phyloP scores from a whole-genome alignment of 35 echinoderm and acorn worm genomes.

The Acanthaster planci region DNA sequence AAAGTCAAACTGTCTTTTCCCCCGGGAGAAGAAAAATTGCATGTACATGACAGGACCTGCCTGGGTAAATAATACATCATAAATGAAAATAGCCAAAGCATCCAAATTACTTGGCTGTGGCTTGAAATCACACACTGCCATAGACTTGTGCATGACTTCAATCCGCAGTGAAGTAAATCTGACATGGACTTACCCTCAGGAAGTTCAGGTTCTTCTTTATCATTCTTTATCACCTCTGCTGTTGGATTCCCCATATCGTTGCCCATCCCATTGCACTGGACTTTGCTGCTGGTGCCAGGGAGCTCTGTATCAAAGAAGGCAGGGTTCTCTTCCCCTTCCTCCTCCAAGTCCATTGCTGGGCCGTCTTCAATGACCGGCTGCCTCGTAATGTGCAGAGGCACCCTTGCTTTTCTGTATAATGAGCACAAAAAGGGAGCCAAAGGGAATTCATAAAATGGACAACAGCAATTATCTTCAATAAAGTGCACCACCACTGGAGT shows the following conservation, averaged over 20 bases:
- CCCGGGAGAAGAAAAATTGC: too few species aligned
- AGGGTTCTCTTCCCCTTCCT: neutral
- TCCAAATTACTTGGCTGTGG: too few species aligned
- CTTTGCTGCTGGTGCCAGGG: neutral
- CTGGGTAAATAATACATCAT: neutral
- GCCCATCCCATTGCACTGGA: neutral
- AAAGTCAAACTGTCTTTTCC: too few species aligned
- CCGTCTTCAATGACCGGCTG: neutral
- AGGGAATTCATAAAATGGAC: neutral
- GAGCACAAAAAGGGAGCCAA: neutral
- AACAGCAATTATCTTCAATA: too few species aligned
- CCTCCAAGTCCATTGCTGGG: neutral
- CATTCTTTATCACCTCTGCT: neutral
- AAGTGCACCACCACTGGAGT: too few species aligned
- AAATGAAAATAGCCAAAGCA: neutral
- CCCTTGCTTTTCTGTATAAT: conserved; percentile 15
- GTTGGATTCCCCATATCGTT: neutral
- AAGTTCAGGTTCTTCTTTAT: conserved; percentile 9
- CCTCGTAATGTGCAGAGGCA: conserved; percentile 27
- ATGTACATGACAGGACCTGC: too few species aligned
- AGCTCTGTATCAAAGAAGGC: neutral
- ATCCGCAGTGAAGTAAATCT: too few species aligned
- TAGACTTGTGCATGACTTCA: neutral
- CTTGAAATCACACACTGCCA: too few species aligned
- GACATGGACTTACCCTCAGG: neutral